Conservation (phyloP, 1,140 invertebrate species). For the Microplitis demolitor region DNA sequence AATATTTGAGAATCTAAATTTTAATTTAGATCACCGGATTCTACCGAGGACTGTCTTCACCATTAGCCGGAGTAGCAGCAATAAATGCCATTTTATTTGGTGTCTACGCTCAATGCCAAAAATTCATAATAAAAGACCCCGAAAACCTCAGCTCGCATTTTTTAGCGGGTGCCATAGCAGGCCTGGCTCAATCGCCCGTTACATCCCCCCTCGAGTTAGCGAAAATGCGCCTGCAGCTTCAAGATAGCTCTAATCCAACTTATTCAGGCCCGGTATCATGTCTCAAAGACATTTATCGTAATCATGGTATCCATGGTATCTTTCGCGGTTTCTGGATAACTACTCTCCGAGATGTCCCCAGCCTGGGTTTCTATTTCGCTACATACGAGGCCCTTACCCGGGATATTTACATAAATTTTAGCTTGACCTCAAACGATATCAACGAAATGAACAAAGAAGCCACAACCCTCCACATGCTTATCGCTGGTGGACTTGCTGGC, state of each 20-base stretch:
- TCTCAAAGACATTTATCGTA: constrained; percentile 66
- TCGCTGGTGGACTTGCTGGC: constrained; percentile 84
- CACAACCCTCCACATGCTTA: constrained; percentile 67
- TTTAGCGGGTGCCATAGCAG: constrained; percentile 74
- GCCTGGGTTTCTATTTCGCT: constrained; percentile 72
- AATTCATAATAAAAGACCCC: constrained; percentile 63
- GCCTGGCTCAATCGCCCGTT: constrained; percentile 80
- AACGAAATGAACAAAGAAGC: constrained; percentile 28
- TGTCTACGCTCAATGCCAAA: constrained; percentile 80
- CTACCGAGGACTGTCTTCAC: constrained; percentile 85
- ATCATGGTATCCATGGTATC: constrained; percentile 70
- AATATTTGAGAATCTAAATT: no score
- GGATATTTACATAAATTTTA: not conserved
- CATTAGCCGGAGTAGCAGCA: constrained; percentile 80
- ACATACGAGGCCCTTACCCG: constrained; percentile 52
- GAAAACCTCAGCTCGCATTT: constrained; percentile 71
- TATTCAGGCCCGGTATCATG: constrained; percentile 67
- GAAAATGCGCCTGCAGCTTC: constrained; percentile 82
- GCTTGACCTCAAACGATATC: no score
- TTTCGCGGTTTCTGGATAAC: constrained; percentile 80
- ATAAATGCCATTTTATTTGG: constrained; percentile 94
- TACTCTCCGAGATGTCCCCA: constrained; percentile 75
- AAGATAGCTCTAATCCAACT: constrained; percentile 34
- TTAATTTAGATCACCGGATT: constrained; percentile 63
- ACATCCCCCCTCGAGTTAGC: constrained; percentile 85